phyloP scores from a whole-genome alignment of 2,113 vertebrate genomes.

The Plecturocebus donacophilus region DNA sequence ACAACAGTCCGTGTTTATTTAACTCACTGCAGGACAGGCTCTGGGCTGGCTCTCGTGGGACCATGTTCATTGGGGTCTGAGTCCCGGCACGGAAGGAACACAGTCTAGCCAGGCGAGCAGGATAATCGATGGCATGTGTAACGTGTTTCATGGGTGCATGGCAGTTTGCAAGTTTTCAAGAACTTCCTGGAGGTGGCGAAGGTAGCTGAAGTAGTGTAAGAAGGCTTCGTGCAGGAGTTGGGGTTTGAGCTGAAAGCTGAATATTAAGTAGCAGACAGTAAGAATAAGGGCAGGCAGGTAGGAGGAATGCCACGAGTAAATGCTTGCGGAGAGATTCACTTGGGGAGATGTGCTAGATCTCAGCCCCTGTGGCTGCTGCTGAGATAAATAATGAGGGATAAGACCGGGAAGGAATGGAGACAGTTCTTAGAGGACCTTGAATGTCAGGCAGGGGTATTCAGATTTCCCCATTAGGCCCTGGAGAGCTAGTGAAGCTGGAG shows the following conservation, averaged over 20 bases:
- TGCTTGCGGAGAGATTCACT: no score
- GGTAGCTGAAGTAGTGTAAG: neutral
- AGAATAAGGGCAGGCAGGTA: neutral
- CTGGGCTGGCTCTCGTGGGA: neutral
- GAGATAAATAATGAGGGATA: neutral
- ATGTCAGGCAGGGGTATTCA: neutral
- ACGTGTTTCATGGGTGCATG: neutral
- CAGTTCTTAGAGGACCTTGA: neutral
- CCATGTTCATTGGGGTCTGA: neutral
- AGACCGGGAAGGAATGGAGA: neutral
- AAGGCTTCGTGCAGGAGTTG: neutral
- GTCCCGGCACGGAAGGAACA: neutral
- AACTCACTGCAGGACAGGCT: neutral
- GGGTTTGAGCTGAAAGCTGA: neutral
- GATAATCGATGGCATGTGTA: neutral
- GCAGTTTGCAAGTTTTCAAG: neutral
- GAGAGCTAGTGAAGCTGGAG: neutral
- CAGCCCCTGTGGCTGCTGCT: no score
- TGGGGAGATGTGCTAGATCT: fast-evolving
- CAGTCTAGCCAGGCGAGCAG: neutral
- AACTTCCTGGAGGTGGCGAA: neutral
- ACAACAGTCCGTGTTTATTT: neutral
- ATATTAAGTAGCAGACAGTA: neutral
- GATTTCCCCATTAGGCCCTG: neutral
- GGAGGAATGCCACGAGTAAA: neutral